phyloP scores from a whole-genome alignment of 2,113 vertebrate genomes.

The Halcyon malimbica region DNA sequence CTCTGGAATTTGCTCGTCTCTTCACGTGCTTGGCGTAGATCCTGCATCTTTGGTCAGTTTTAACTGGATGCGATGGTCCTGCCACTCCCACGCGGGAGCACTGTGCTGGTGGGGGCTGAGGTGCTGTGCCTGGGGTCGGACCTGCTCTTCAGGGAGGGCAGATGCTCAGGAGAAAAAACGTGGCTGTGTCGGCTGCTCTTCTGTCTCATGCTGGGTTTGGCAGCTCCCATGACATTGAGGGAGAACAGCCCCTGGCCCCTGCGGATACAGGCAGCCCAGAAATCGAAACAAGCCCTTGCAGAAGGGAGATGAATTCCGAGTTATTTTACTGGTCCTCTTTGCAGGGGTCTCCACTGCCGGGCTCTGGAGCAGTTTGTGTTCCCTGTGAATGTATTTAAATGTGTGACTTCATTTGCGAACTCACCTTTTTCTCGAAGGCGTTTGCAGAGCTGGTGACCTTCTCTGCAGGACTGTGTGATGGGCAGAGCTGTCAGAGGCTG shows the following conservation, averaged over 20 bases:
- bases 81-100: rapidly evolving
- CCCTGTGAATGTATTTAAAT: neutral
- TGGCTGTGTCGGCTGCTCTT: rapidly evolving
- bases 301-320: neutral
- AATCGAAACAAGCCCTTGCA: rapidly evolving
- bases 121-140: rapidly evolving
- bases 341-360: neutral
- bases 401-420: neutral
- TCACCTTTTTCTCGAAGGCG: neutral
- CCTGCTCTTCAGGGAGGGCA: rapidly evolving
- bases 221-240: neutral
- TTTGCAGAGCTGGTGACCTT: neutral
- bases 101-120: too few species aligned
- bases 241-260: neutral
- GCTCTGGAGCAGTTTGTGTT: rapidly evolving
- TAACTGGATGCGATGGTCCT: rapidly evolving
- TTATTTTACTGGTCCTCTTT: too few species aligned
- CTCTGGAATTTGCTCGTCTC: rapidly evolving
- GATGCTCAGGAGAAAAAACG: rapidly evolving
- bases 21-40: rapidly evolving
- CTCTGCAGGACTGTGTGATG: neutral
- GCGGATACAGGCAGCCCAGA: rapidly evolving
- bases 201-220: neutral
- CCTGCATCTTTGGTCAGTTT: rapidly evolving
- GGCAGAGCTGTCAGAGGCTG: neutral